Percentiles rank a stretch among this genome's conserved stretches.
phyloP scores from a whole-genome alignment of 2,888 invertebrate species.

The Myopa tessellatipennis region DNA sequence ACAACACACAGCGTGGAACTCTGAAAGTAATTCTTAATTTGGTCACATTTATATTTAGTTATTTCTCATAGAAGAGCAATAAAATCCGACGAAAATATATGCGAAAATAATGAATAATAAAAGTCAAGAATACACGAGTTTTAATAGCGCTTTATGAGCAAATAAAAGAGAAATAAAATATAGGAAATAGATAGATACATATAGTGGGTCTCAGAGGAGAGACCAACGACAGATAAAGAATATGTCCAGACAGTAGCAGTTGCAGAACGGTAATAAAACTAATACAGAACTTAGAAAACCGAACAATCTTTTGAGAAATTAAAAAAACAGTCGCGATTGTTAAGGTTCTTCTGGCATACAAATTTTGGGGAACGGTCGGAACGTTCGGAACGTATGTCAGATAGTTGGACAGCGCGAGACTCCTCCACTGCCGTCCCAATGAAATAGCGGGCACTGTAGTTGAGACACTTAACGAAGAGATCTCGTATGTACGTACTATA shows the following conservation, averaged over 20 bases:
- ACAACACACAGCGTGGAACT: too few species aligned
- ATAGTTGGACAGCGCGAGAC: not conserved
- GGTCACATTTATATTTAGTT: too few species aligned
- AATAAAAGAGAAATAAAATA: conserved; percentile 33
- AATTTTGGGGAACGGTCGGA: not conserved
- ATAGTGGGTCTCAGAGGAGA: not conserved
- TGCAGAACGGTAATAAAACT: not conserved
- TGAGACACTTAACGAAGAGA: too few species aligned
- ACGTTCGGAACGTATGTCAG: not conserved
- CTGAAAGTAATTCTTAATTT: too few species aligned
- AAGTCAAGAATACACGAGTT: conserved; percentile 63
- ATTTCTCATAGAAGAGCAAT: conserved; percentile 30
- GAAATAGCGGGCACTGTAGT: too few species aligned
- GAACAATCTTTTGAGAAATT: not conserved
- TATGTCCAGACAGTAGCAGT: not conserved
- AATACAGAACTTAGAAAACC: not conserved
- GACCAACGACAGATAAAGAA: not conserved
- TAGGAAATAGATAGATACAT: not conserved
- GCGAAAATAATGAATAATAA: conserved; percentile 66
- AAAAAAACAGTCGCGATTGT: conserved; percentile 20
- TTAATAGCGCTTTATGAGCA: conserved; percentile 54
- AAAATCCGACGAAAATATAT: conserved; percentile 56
- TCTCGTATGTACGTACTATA: too few species aligned
- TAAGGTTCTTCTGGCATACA: not conserved
- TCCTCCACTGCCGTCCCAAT: not conserved